phyloP scores from a whole-genome alignment of 2,797 vertebrate species.

The Fratercula arctica region DNA sequence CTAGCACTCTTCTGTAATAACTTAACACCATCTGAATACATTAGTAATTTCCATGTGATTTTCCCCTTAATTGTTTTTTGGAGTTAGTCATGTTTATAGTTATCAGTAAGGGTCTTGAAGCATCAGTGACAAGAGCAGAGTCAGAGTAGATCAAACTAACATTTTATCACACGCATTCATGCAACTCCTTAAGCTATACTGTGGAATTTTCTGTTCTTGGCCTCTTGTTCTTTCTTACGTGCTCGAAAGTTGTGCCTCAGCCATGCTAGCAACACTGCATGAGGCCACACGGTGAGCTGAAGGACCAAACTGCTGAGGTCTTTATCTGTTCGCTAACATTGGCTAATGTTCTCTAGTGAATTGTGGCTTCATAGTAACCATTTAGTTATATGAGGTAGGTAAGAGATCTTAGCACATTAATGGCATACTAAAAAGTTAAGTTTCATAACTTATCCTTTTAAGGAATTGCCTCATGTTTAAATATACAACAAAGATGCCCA shows the following conservation, averaged over 20 bases:
- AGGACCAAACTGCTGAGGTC: background rate
- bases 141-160: constrained; percentile 3
- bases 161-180: background rate
- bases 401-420: background rate
- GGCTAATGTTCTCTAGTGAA: background rate
- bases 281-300: background rate
- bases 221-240: background rate
- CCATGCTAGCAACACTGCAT: rapidly evolving
- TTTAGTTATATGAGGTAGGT: background rate
- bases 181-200: background rate
- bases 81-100: constrained; percentile 57
- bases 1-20: constrained; percentile 54
- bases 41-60: constrained; percentile 64
- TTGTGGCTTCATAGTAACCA: background rate
- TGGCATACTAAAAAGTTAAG: background rate
- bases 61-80: constrained; percentile 62
- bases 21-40: constrained; percentile 47
- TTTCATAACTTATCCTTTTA: background rate
- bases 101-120: constrained; percentile 58
- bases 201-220: background rate
- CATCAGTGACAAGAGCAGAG: constrained; percentile 42
- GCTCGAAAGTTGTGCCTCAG: background rate
- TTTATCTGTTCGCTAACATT: background rate
- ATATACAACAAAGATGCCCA: background rate
- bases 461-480: background rate